Evolutionary conservation across 2,797 vertebrate genomes (phyloP).

Genomic region (Aulostomus chinensis): DNA sequence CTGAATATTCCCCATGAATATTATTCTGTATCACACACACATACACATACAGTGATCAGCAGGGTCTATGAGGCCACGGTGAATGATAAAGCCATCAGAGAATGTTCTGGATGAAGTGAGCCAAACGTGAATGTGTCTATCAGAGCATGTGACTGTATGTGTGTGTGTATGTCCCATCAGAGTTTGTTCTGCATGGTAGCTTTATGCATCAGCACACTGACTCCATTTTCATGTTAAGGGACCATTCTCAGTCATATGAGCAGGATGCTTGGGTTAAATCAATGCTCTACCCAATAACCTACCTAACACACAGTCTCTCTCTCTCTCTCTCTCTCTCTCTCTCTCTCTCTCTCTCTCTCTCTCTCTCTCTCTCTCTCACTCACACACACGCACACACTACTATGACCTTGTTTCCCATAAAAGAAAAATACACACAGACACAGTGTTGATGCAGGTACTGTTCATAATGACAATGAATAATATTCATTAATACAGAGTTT

Average conservation of each 20-base stretch:
- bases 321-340: conserved; percentile 10
- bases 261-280: conserved; percentile 88
- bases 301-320: conserved; percentile 60
- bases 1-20: conserved; percentile 81
- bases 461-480: not conserved
- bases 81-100: conserved; percentile 79
- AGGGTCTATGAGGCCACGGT: conserved; percentile 56
- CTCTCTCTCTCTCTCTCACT: conserved; percentile 7
- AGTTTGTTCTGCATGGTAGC: conserved; percentile 85
- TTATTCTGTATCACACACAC: conserved; percentile 73
- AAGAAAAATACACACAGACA: not conserved
- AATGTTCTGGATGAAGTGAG: conserved; percentile 75
- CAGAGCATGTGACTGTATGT: conserved; percentile 40
- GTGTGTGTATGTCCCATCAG: conserved; percentile 57
- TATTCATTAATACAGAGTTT: too few species aligned
- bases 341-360: conserved; percentile 6
- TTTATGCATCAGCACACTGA: conserved; percentile 90
- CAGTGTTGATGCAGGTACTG: not conserved
- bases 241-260: conserved; percentile 53
- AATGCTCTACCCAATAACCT: conserved; percentile 81
- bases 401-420: conserved; percentile 32
- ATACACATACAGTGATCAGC: conserved; percentile 46
- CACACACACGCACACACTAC: conserved; percentile 8
- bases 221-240: conserved; percentile 84
- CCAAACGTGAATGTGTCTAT: conserved; percentile 60